Conservation (phyloP, 2,888 invertebrate species). For the Subacronicta megacephala region DNA sequence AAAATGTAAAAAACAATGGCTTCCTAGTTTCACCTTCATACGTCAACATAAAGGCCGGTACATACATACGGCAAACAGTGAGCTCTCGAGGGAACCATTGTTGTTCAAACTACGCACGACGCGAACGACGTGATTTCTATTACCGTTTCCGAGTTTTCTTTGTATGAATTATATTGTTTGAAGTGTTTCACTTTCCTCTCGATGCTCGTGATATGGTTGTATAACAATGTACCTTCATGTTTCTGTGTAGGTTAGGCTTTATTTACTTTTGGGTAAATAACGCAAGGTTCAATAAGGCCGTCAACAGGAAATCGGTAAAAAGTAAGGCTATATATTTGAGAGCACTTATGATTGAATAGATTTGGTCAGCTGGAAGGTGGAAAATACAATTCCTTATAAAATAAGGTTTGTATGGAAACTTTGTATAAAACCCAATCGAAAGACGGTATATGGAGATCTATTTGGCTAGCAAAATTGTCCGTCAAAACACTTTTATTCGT, state of each 20-base stretch:
- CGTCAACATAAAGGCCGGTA: conserved; percentile 61
- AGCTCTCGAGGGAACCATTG: conserved; percentile 72
- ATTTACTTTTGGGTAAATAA: conserved; percentile 23
- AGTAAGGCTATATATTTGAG: conserved; percentile 5
- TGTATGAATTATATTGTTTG: conserved; percentile 56
- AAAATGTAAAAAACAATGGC: conserved; percentile 62
- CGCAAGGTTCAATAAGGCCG: conserved; percentile 3
- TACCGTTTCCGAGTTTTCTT: conserved; percentile 69
- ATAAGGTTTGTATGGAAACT: no score
- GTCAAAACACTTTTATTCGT: no score
- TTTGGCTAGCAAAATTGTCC: no score
- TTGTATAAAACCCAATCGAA: no score
- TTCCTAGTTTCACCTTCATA: conserved; percentile 66
- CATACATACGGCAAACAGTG: conserved; percentile 54
- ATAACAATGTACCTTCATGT: conserved; percentile 17
- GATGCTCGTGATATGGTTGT: conserved; percentile 45
- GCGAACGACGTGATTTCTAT: conserved; percentile 69
- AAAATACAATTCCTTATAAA: no score
- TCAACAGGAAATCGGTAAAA: background rate
- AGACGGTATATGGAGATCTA: no score
- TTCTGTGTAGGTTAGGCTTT: conserved; percentile 9
- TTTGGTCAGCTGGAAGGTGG: background rate
- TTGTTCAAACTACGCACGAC: conserved; percentile 62
- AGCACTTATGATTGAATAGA: background rate
- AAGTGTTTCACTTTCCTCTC: conserved; percentile 55